phyloP scores from a whole-genome alignment of 2,797 vertebrate species.

The Aeoliscus strigatus region DNA sequence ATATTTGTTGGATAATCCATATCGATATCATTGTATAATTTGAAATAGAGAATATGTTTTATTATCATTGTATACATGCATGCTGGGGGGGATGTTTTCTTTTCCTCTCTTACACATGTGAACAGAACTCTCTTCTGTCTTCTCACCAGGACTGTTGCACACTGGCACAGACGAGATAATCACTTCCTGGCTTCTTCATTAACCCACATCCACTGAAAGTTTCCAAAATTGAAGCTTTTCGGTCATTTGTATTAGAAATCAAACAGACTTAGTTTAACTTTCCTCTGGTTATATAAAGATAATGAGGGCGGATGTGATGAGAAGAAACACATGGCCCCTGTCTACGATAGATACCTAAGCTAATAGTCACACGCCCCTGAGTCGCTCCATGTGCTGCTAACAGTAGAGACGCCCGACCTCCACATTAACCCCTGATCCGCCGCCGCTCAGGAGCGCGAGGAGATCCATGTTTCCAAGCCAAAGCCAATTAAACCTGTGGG shows the following conservation, averaged over 20 bases:
- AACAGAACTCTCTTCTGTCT: too few species aligned
- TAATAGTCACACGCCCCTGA: constrained; percentile 37
- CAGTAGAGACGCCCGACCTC: constrained; percentile 42
- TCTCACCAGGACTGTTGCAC: too few species aligned
- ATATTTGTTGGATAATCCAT: too few species aligned
- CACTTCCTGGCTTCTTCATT: not conserved
- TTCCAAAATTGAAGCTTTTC: too few species aligned
- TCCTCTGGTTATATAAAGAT: not conserved
- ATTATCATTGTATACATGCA: too few species aligned
- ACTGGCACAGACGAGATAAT: constrained; percentile 1
- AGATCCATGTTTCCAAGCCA: constrained; percentile 50
- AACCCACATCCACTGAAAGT: not conserved
- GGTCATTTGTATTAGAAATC: too few species aligned
- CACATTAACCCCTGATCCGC: constrained; percentile 61
- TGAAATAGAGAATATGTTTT: too few species aligned
- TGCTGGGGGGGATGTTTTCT: too few species aligned
- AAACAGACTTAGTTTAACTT: too few species aligned
- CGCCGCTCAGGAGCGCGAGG: constrained; percentile 17
- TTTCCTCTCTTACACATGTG: too few species aligned
- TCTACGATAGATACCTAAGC: constrained; percentile 30
- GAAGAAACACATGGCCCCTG: constrained; percentile 15
- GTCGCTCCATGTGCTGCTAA: constrained; percentile 36
- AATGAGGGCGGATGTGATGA: constrained; percentile 9
- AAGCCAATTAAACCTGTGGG: constrained; percentile 71
- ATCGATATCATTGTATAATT: too few species aligned